phyloP scores from a whole-genome alignment of 1,140 invertebrate genomes.

The Pseudomyrmex dendroicus region DNA sequence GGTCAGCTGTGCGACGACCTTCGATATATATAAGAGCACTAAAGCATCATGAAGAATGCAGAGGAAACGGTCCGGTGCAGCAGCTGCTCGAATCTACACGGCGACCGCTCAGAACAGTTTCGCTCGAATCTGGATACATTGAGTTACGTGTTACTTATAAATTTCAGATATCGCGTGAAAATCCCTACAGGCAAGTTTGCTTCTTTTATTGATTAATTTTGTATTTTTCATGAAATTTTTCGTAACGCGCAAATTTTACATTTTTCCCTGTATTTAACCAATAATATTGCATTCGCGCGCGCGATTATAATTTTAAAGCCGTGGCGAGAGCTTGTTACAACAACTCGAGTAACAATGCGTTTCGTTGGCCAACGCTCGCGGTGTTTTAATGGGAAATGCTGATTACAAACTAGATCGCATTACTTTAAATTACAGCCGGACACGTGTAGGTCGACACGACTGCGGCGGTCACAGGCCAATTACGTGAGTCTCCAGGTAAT shows the following conservation, averaged over 20 bases:
- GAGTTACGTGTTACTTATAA: conserved; percentile 62
- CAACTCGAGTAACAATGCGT: conserved; percentile 2
- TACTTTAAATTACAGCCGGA: conserved; percentile 67
- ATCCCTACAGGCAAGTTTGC: neutral
- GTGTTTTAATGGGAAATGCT: conserved; percentile 63
- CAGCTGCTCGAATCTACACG: conserved; percentile 46
- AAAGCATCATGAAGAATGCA: conserved; percentile 58
- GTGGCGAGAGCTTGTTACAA: neutral
- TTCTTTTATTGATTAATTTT: conserved; percentile 10
- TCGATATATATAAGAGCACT: conserved; percentile 35
- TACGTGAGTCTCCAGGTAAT: conserved; percentile 68
- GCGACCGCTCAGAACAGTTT: conserved; percentile 6
- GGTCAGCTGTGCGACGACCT: conserved; percentile 8
- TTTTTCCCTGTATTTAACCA: conserved; percentile 6
- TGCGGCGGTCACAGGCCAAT: conserved; percentile 63
- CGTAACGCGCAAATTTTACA: neutral
- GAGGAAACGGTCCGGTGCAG: neutral
- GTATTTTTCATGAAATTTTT: neutral
- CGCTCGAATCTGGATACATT: conserved; percentile 22
- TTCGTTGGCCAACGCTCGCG: conserved; percentile 12
- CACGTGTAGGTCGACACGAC: conserved; percentile 49
- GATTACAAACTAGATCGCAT: conserved; percentile 66
- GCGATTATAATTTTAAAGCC: conserved; percentile 41
- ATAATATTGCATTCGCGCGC: neutral
- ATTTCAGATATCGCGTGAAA: conserved; percentile 59